These are phyloP conservation scores for Amphipyra berbera DNA, from an alignment of 2,888 invertebrate species.

Conservation along the genomic window DNA sequence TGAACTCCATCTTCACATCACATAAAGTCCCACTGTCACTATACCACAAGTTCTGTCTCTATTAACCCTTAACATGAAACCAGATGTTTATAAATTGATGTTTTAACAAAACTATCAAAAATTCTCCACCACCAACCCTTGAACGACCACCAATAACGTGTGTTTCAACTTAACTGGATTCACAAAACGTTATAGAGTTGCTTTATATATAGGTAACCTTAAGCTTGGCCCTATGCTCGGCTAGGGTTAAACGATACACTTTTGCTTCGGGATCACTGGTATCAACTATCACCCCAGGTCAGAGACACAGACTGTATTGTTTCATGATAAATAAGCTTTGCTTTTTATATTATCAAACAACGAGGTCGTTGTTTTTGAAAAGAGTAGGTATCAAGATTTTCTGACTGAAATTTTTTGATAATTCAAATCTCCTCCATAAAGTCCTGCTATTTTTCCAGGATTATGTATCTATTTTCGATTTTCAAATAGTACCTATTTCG, in stretches of 20 bases:
- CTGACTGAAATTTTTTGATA: background rate
- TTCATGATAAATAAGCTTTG: conserved; percentile 68
- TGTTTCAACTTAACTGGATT: conserved; percentile 69
- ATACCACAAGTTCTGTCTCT: background rate
- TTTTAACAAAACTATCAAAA: background rate
- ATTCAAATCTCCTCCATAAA: background rate
- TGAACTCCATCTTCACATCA: too few species aligned
- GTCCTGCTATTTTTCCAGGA: background rate
- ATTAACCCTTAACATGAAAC: too few species aligned
- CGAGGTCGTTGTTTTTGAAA: conserved; percentile 34
- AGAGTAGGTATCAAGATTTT: conserved; percentile 2
- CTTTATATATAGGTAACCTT: conserved; percentile 78
- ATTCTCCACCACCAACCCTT: conserved; percentile 43
- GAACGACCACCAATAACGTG: conserved; percentile 60
- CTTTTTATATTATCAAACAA: conserved; percentile 61
- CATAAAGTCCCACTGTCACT: background rate
- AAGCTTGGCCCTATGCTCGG: conserved; percentile 81
- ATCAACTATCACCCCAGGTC: conserved; percentile 73
- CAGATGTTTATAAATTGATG: background rate
- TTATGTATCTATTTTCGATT: too few species aligned
- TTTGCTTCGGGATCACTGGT: conserved; percentile 74
- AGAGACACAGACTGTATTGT: conserved; percentile 75
- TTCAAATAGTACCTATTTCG: too few species aligned
- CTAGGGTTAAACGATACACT: conserved; percentile 87
- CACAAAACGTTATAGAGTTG: conserved; percentile 68